Conservation (phyloP, 2,888 invertebrate species). For the Lithophane leautieri region DNA sequence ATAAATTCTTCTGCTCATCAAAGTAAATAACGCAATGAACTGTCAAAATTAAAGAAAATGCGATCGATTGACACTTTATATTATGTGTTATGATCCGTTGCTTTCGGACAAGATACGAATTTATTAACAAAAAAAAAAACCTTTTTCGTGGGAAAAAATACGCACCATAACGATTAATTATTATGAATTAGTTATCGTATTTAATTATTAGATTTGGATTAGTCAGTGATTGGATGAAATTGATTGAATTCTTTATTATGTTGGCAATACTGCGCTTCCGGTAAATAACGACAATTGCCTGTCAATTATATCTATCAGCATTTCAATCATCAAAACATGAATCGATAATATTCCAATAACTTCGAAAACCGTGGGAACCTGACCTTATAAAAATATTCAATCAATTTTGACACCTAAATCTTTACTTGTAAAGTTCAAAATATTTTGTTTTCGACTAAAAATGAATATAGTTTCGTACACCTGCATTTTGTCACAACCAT, state of each 20-base stretch:
- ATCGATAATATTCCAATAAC: conserved; percentile 45
- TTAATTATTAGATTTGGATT: conserved; percentile 12
- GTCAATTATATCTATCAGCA: conserved; percentile 29
- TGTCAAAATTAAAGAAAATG: not conserved
- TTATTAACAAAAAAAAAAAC: not conserved
- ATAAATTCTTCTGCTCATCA: not conserved
- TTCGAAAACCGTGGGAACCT: conserved; percentile 53
- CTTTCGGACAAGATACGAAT: not conserved
- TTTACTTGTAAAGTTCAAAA: not conserved
- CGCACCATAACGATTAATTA: not conserved
- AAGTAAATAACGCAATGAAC: not conserved
- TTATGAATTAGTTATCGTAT: conserved; percentile 23
- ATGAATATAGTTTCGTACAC: conserved; percentile 26
- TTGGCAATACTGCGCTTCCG: conserved; percentile 40
- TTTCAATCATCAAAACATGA: conserved; percentile 47
- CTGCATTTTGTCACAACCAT: conserved; percentile 52
- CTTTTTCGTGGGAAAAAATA: not conserved
- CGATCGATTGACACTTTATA: not conserved
- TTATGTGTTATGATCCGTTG: not conserved
- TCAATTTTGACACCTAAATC: not conserved
- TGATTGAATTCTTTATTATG: conserved; percentile 27
- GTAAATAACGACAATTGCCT: conserved; percentile 21
- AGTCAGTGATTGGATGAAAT: conserved; percentile 9
- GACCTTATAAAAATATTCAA: conserved; percentile 1
- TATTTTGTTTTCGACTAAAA: not conserved